These are phyloP conservation scores for Pelobates fuscus DNA, from an alignment of 2,113 vertebrate species.

Conservation along the genomic window DNA sequence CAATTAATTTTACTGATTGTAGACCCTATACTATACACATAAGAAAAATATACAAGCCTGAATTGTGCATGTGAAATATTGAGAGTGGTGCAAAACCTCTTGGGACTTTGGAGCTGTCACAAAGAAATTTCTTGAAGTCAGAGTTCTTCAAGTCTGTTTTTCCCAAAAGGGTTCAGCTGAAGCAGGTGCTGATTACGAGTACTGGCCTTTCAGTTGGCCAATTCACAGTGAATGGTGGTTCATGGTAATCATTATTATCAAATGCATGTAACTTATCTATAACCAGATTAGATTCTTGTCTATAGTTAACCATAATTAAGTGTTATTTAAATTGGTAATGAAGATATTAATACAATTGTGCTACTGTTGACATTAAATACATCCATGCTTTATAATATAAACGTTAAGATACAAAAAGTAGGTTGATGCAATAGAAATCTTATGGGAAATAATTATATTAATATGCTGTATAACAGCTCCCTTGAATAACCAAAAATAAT, in stretches of 20 bases:
- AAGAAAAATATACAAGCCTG: background rate
- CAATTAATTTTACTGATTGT: too few relatives aligned
- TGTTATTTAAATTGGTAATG: background rate
- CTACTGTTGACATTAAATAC: background rate
- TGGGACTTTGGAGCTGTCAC: background rate
- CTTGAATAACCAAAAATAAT: too few relatives aligned
- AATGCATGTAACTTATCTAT: background rate
- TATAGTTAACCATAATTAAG: background rate
- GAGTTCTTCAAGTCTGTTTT: slow-evolving; percentile 57
- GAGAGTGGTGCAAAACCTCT: background rate
- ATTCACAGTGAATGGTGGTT: background rate
- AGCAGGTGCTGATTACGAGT: slow-evolving; percentile 63
- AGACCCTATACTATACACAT: too few relatives aligned
- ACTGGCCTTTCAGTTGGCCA: background rate
- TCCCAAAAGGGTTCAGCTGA: slow-evolving; percentile 86
- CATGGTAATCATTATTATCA: background rate
- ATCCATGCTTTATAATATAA: background rate
- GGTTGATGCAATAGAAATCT: background rate
- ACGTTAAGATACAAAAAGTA: background rate
- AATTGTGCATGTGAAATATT: background rate
- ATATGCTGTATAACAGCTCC: too few relatives aligned
- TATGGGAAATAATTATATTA: background rate
- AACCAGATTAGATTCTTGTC: background rate
- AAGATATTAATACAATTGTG: background rate
- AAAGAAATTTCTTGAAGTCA: background rate